Base-by-base conservation (phyloP, 2,888 invertebrate species). In the Chrysolina haemoptera region DNA sequence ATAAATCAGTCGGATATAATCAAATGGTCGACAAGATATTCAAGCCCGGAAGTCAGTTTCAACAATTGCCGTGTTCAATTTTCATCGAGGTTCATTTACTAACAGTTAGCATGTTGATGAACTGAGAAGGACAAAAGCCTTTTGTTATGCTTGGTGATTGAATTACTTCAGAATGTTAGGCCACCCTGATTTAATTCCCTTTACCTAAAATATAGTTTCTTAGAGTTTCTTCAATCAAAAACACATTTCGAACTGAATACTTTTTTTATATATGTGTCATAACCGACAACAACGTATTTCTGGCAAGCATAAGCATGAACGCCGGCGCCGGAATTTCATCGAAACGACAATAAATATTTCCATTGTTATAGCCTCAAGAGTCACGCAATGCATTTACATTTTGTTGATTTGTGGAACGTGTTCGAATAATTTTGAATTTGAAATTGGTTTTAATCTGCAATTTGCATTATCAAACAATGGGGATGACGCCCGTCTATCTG, bases 381-480 rank as follows among this genome's bases (percentile, higher is more conserved):
- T 80, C 79, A 81, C 79, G 75, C 78, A 76, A 78, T 76, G 76
- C 78, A 81, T 81, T 81, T 80, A 76, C 79, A 79, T 81, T 80
- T 81, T 81, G 80, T 80, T 80, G 79, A 77, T 81, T 79, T 80
- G 80, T 78, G 80, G 79, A 80, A 78, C 78, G 80, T 81, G 82
- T 80, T 77, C 80, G 81, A 83, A 82, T 82, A 82, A 82, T 85
- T 86, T 84, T 85, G 85, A 87, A 86, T 87, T 84, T 82, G 84
- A 84, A 87, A 87, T 87, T 86, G 86, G 86, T 87, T 87, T 87
- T 87, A 87, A 87, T 87, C 86, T 86, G 85, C 85, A 86, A 87
- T 87, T 87, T 87, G 86, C 87, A 87, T 87, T 86, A 86, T 86
- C 86, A 86, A 87, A 87, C 86, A 87, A 83, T 84, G 83, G 82